Evolutionary conservation across 2,113 vertebrate species (phyloP).

Genomic region (Ovibos moschatus): DNA sequence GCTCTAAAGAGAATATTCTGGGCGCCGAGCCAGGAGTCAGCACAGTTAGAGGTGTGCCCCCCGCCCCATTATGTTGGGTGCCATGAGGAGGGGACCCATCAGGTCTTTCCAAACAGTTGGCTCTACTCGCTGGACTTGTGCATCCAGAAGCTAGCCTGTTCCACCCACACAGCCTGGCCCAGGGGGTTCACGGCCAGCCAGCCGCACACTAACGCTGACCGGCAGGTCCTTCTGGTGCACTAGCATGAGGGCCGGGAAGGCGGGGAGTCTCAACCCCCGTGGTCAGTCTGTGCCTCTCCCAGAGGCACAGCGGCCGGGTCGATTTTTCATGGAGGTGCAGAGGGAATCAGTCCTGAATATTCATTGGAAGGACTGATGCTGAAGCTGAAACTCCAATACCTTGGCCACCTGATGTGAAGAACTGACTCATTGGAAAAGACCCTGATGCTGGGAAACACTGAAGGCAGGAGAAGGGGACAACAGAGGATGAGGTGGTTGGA

Average conservation of each 20-base stretch:
- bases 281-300: not conserved
- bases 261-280: fast-evolving
- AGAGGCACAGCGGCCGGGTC: not conserved
- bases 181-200: not conserved
- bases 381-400: not conserved
- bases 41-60: not conserved
- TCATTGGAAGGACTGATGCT: not conserved
- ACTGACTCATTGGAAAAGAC: not conserved
- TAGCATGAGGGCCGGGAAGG: not conserved
- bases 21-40: not conserved
- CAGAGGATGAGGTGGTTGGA: not conserved
- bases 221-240: fast-evolving
- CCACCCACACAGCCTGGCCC: not conserved
- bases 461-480: not conserved
- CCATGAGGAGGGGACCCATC: not conserved
- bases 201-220: fast-evolving
- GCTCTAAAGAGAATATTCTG: not conserved
- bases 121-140: no score
- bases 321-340: not conserved
- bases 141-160: not conserved
- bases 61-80: fast-evolving
- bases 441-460: not conserved
- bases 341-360: not conserved
- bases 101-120: not conserved
- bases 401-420: not conserved